Evolutionary conservation across 2,888 invertebrate species (phyloP).

Genomic region (Heliconius charithonia): DNA sequence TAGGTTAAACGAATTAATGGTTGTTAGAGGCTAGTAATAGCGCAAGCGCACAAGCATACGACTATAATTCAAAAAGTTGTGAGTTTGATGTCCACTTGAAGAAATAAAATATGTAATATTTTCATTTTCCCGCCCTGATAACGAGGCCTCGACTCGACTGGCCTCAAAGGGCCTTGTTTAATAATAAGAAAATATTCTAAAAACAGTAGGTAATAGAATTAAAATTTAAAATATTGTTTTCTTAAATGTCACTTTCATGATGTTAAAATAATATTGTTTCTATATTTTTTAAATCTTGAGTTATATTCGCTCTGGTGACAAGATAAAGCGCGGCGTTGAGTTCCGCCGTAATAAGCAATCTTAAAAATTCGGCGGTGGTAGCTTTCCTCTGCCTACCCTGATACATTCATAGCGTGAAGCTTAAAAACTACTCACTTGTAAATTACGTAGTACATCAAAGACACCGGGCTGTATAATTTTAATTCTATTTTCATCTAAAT

Average conservation of each 20-base stretch:
- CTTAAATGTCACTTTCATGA: no score
- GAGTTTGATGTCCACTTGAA: neutral
- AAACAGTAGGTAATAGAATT: no score
- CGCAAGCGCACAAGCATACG: neutral
- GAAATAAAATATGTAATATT: neutral
- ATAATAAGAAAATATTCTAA: no score
- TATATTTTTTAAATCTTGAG: no score
- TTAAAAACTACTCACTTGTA: conserved; percentile 11
- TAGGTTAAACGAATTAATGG: neutral
- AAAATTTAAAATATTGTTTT: no score
- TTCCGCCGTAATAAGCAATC: neutral
- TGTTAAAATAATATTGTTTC: no score
- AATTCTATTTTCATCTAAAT: conserved; percentile 28
- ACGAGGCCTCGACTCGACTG: neutral
- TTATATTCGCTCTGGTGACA: neutral
- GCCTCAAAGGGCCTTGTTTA: no score
- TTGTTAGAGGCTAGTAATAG: no score
- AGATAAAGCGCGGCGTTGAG: neutral
- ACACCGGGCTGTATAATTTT: neutral
- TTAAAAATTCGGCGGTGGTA: no score
- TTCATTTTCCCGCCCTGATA: neutral
- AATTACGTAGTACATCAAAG: neutral
- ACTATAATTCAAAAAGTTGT: neutral
- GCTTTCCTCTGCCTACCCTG: neutral
- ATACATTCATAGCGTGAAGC: neutral